These are phyloP conservation scores for Corythoichthys haematopterus DNA, from an alignment of 2,113 vertebrate species.

Conservation along the genomic window DNA sequence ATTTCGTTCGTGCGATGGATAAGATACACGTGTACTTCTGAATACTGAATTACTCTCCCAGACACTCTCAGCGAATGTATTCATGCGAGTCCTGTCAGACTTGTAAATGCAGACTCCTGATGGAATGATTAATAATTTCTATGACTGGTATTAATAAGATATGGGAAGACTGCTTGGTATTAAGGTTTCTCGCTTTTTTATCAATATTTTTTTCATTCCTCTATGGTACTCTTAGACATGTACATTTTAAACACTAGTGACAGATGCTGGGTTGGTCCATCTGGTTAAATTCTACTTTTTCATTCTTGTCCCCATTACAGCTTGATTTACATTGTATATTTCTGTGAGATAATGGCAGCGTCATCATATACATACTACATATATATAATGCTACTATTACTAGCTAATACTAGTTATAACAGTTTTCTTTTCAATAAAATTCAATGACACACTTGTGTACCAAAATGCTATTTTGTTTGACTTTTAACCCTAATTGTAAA, in stretches of 20 bases:
- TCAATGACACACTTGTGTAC: too few species aligned
- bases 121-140: conserved; percentile 14
- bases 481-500: too few species aligned
- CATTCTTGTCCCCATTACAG: background rate
- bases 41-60: background rate
- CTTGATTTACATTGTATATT: background rate
- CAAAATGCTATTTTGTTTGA: too few species aligned
- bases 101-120: conserved; percentile 17
- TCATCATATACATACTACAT: background rate
- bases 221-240: background rate
- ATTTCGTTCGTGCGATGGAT: conserved; percentile 9
- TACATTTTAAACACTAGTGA: background rate
- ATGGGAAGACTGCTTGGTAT: conserved; percentile 3
- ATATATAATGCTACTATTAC: too few species aligned
- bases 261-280: background rate
- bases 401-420: too few species aligned
- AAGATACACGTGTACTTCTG: background rate
- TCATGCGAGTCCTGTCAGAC: conserved; percentile 11
- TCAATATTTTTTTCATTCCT: background rate
- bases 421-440: too few species aligned
- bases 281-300: background rate
- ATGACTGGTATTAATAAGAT: conserved; percentile 17
- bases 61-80: conserved; percentile 4
- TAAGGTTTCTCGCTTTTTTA: background rate
- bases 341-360: background rate